Base-by-base conservation (phyloP, 2,797 vertebrate genomes). In the Aselliscus stoliczkanus region DNA sequence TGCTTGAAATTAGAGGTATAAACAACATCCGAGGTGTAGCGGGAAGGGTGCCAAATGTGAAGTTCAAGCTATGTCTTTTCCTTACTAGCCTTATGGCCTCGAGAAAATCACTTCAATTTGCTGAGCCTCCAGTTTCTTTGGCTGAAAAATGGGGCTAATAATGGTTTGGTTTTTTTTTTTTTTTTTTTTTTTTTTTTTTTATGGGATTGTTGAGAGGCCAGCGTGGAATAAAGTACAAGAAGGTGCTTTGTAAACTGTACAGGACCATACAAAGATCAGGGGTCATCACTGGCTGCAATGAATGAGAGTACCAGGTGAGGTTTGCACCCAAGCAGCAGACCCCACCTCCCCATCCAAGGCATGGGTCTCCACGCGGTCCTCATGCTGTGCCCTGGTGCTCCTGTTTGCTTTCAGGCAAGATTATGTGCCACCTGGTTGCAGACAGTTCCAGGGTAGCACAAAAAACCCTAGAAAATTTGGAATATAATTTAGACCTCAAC, bases 101-200 rank as follows among this genome's bases (percentile, higher is more conserved):
- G 0, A 93, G 76, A 70, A 80, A 88, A 62, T 77, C 72, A 18
- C n/a, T 67, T 93, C n/a, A 27, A 18, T 88, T 58, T 95, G 60
- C 79, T 64, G 76, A 95, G 20, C 25, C 50, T 73, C 23, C 4
- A 18, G 50, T 69, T 94, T 77, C 62, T 85, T 77, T 23, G 31
- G 37, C 44, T 89, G 89, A 95, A 95, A 96, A 97, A 73, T 77
- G 39, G 60, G 62, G 31, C 42, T 58, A 56, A 89, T 42, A 60
- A 60, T 52, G 54, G n/a, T n/a, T n/a, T n/a, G n/a, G n/a, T n/a
- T n/a, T n/a, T n/a, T n/a, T n/a, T n/a, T n/a, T n/a, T n/a, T n/a
- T n/a, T n/a, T n/a, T n/a, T n/a, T n/a, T n/a, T n/a, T n/a, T 65
- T 84, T 82, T 20, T 31, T 44, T 80, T 54, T 52, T 77, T 72